These are phyloP conservation scores for Nannospalax galili DNA, from an alignment of 2,113 vertebrate genomes.

Conservation along the genomic window DNA sequence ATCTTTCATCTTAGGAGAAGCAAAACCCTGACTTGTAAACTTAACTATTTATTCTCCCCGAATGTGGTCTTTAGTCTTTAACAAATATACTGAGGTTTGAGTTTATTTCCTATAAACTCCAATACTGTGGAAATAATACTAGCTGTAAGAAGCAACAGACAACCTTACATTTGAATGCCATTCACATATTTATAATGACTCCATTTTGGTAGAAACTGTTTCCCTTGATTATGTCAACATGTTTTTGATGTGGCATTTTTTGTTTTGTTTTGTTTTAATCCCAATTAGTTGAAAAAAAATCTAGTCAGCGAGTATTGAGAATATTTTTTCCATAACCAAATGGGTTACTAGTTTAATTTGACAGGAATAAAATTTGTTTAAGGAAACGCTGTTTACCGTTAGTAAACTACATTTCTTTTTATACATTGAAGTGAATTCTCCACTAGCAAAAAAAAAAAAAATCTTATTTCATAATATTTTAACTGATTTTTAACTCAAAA, in stretches of 20 bases:
- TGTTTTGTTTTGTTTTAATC: conserved; percentile 57
- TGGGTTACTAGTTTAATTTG: conserved; percentile 65
- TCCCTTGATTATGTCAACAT: conserved; percentile 65
- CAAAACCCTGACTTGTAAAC: conserved; percentile 67
- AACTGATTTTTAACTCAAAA: conserved; percentile 80
- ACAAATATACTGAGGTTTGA: conserved; percentile 64
- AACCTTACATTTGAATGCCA: conserved; percentile 39
- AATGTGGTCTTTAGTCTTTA: conserved; percentile 70
- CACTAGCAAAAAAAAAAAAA: conserved; percentile 52
- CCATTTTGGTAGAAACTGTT: conserved; percentile 40
- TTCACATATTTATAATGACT: conserved; percentile 65
- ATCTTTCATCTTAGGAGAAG: conserved; percentile 71
- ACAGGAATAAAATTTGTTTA: conserved; percentile 63
- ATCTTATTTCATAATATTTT: conserved; percentile 71
- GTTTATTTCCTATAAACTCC: conserved; percentile 61
- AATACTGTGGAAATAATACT: conserved; percentile 46
- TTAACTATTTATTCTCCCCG: conserved; percentile 78
- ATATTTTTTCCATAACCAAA: conserved; percentile 59
- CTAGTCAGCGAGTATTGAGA: background rate
- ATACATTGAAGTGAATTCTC: conserved; percentile 52
- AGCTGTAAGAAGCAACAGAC: conserved; percentile 62
- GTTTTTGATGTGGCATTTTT: conserved; percentile 57
- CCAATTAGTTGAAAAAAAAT: conserved; percentile 66
- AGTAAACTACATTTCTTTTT: conserved; percentile 68
- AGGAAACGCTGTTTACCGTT: conserved; percentile 45